These are phyloP conservation scores for Xiphias gladius DNA, from an alignment of 2,113 vertebrate species.

Conservation along the genomic window DNA sequence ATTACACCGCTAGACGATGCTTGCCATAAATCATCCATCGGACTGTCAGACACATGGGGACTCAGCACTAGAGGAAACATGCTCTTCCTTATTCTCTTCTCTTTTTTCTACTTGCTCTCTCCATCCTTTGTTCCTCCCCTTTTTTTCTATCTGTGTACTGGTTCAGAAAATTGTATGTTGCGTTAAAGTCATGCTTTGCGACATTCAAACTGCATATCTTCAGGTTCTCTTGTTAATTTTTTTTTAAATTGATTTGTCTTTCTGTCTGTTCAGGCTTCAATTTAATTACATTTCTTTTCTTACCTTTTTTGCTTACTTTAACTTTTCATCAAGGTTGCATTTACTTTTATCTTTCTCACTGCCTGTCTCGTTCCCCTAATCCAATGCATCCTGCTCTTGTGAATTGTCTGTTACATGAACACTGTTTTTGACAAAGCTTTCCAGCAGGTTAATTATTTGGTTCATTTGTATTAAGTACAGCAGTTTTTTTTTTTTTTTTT, in stretches of 20 bases:
- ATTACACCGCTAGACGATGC: slow-evolving; percentile 77
- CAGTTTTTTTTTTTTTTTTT: neutral
- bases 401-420: slow-evolving; percentile 5
- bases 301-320: slow-evolving; percentile 44
- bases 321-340: slow-evolving; percentile 51
- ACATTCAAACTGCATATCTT: slow-evolving; percentile 44
- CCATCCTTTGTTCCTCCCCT: slow-evolving; percentile 57
- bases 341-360: slow-evolving; percentile 33
- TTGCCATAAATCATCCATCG: slow-evolving; percentile 81
- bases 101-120: slow-evolving; percentile 17
- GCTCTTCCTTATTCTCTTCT: slow-evolving; percentile 23
- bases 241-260: slow-evolving; percentile 26
- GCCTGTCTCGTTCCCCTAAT: slow-evolving; percentile 25
- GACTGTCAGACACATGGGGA: slow-evolving; percentile 76
- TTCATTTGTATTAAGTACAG: slow-evolving; percentile 19
- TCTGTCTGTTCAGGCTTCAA: slow-evolving; percentile 17
- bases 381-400: slow-evolving; percentile 13
- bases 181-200: slow-evolving; percentile 50
- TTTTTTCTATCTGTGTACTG: slow-evolving; percentile 52
- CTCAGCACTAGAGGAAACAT: slow-evolving; percentile 61
- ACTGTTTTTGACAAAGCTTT: slow-evolving; percentile 34
- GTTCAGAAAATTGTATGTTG: slow-evolving; percentile 34
- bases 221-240: slow-evolving; percentile 10
- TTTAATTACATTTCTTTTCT: slow-evolving; percentile 50
- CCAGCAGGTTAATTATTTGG: slow-evolving; percentile 18